Evolutionary conservation across 2,888 invertebrate species (phyloP).

Genomic region (Neoitamus cyanurus): DNA sequence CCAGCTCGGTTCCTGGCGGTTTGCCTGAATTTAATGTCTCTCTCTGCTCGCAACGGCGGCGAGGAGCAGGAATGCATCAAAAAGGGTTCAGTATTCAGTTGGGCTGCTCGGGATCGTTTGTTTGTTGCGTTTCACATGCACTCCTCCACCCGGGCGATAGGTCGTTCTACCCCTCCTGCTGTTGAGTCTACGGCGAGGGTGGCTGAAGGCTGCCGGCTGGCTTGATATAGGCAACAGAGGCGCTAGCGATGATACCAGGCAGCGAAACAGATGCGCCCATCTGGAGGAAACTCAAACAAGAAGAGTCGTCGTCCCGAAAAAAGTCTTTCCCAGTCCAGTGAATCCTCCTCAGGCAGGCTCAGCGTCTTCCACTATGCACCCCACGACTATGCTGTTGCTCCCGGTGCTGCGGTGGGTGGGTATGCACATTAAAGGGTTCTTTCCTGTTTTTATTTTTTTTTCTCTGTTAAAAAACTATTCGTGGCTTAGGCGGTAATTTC

Average conservation of each 20-base stretch:
- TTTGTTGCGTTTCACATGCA: slow-evolving; percentile 34
- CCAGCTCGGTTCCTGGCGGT: not conserved
- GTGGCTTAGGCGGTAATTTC: not conserved
- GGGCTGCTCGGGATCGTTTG: not conserved
- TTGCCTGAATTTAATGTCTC: not conserved
- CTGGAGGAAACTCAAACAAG: slow-evolving; percentile 28
- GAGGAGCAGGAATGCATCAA: not conserved
- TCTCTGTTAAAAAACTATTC: not conserved
- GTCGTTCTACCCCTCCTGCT: not conserved
- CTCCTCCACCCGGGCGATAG: not conserved
- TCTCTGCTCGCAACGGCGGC: no score
- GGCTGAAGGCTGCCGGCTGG: not conserved
- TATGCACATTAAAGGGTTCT: not conserved
- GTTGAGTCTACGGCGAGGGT: not conserved
- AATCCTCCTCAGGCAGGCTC: not conserved
- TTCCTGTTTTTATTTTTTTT: not conserved
- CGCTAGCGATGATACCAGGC: not conserved
- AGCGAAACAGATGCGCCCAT: slow-evolving; percentile 45
- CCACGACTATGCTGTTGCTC: not conserved
- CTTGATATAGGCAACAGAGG: not conserved
- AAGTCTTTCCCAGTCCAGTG: not conserved
- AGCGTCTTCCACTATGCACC: not conserved
- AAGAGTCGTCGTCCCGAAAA: slow-evolving; percentile 3
- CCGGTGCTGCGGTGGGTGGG: not conserved
- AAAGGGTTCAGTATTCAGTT: not conserved